These are phyloP conservation scores for Baronia brevicornis DNA, from an alignment of 2,888 invertebrate species.

Conservation along the genomic window DNA sequence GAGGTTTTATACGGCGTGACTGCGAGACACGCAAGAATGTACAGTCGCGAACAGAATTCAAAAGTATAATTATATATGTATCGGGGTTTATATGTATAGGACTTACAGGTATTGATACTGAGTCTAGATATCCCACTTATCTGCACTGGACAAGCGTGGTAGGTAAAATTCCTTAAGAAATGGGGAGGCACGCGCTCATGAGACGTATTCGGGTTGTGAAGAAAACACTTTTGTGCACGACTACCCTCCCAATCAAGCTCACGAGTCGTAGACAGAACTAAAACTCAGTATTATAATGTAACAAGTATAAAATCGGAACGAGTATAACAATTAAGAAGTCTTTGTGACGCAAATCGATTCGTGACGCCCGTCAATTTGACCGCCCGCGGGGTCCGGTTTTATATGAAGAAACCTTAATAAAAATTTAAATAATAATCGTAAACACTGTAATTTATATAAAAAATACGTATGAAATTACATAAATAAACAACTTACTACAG, in stretches of 20 bases:
- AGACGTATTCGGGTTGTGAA: neutral
- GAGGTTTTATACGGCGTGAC: constrained; percentile 22
- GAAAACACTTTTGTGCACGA: constrained; percentile 27
- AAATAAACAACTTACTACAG: constrained; percentile 1
- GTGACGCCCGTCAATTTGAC: constrained; percentile 37
- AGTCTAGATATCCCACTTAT: no score
- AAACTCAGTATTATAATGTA: constrained; percentile 17
- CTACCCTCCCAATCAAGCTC: constrained; percentile 35
- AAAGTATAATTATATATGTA: no score
- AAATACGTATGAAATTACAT: neutral
- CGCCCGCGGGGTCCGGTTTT: constrained; percentile 8
- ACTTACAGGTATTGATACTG: no score
- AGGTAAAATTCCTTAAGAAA: constrained; percentile 2
- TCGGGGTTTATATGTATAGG: no score
- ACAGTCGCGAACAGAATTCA: constrained; percentile 20
- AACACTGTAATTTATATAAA: neutral
- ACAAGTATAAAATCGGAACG: constrained; percentile 29
- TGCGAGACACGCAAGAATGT: constrained; percentile 20
- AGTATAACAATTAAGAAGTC: constrained; percentile 48
- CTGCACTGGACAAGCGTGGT: no score
- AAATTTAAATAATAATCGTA: constrained; percentile 1
- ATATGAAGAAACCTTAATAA: constrained; percentile 3
- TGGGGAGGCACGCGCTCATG: neutral
- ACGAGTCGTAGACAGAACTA: constrained; percentile 21
- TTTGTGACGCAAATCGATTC: constrained; percentile 50